Base-by-base conservation (phyloP, 2,113 vertebrate species). In the Paralichthys olivaceus region DNA sequence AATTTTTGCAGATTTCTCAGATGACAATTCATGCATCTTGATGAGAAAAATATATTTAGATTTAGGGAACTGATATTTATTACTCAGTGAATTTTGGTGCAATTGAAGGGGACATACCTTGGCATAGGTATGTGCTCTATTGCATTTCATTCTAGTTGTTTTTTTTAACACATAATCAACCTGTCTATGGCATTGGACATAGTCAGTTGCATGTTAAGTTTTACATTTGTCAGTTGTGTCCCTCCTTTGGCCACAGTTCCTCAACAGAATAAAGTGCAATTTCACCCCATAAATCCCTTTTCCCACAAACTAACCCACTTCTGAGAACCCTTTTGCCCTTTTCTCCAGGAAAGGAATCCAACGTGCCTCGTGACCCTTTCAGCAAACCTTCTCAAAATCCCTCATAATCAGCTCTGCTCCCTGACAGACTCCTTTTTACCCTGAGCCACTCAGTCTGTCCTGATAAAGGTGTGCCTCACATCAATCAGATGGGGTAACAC, bases 241-340 rank as follows among this genome's bases (percentile, higher is more conserved):
- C 62, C 37, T 61, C 66, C 77, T 77, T 64, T 71, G 61, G 63
- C 61, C 6, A 68, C 68, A 67, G 55, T 32, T 19, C 59, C 43
- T 45, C 66, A 14, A 2, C 45, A 80, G 47, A 70, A 72, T 37
- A 74, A 59, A 77, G 63, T 63, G 26, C 68, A 86, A 78, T 87
- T 87, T 84, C 67, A 77, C n/a, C 69, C 37, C 62, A 84, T 72
- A 85, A 86, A 83, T 87, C 77, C 81, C 28, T 77, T 77, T 87
- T 84, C 83, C 77, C 77, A 84, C 80, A 84, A 79, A 66, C 74
- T 77, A 75, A 62, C 74, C 69, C 60, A 54, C 77, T 84, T 84
- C 61, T 83, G 77, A 79, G 67, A 83, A 79, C 22, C 59, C 22
- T 25, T 22, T 64, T 53, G 37, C 45, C 55, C 80, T 75, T 62